Evolutionary conservation across 2,888 invertebrate genomes (phyloP), one percentile per base, ranked within the genome.

Genomic region (Cecidostiba fungosa): DNA sequence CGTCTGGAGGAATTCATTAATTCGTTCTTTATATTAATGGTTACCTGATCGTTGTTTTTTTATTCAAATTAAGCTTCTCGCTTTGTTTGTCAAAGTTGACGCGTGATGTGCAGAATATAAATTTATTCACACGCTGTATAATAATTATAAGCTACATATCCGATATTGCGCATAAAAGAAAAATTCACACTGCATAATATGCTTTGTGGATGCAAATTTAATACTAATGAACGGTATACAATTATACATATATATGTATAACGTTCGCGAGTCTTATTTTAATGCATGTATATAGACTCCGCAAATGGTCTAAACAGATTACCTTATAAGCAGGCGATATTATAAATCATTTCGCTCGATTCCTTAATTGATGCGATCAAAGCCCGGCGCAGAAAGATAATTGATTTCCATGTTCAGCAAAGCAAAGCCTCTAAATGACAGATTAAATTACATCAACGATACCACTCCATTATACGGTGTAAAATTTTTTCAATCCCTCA

Each of bases 391-490:
- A 32, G 6, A 0, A 78, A 14, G 0, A 23, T 59, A 69, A 80
- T 77, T 59, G 50, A 85, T 39, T 85, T 70, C 70, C n/a, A 39
- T 36, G 54, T 74, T 79, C 36, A 79, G 69, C 59, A 62, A 82
- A 81, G 29, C 19, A 50, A 77, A 54, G 43, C n/a, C 62, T 66
- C n/a, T 39, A 59, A 81, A 77, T n/a, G 85, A 77, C 77, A 59
- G 69, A 72, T 85, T 70, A 50, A 72, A 77, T 77, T 73, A 50
- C 69, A 77, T 84, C 69, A 80, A 69, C 36, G 74, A 69, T 77
- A 77, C 50, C 12, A 72, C 77, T 85, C 77, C n/a, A 81, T 72
- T 81, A 76, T 43, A 62, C 50, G 43, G 39, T 26, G 19, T 19
- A 32, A 54, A 73, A 59, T 81, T 69, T 81, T 39, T 77, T 29